Evolutionary conservation across 2,797 vertebrate species (phyloP), one percentile per base, ranked within the genome.

Genomic region (Gorsachius magnificus): DNA sequence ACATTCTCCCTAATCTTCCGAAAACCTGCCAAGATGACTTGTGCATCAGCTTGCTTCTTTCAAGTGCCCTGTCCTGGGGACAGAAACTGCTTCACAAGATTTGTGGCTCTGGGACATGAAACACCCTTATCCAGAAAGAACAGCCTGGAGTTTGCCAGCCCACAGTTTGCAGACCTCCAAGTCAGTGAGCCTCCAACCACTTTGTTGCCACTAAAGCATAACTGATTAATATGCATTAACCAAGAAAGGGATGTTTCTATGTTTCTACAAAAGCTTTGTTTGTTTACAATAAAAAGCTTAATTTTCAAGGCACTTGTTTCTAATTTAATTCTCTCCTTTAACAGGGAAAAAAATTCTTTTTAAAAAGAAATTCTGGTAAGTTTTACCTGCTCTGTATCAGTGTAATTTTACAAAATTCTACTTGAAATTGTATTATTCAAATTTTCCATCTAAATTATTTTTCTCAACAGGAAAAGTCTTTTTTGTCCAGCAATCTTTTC

Each of bases 201-300:
- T 82, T 68, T 0, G 0, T 69, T 48, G 65, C n/a, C 0, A 0
- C 56, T 70, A 76, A 76, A 64, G 50, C 43, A 51, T 46, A 82
- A 87, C n/a, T 46, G 31, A 58, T 72, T 82, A 50, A 65, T 8
- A 20, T 35, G 18, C n/a, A 26, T 19, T 70, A 76, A 92, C n/a
- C 15, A 69, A 75, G 45, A 79, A 46, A 71, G 24, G 53, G 16
- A 10, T 36, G 1, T 28, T 63, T 65, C 16, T 61, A 13, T 19
- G 19, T 33, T 88, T 78, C 66, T 81, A 50, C 25, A 53, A 46
- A 57, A 75, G 13, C 13, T 93, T 61, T 70, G 8, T 41, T 89
- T 46, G 33, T 60, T 71, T 68, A 45, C 19, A 45, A 10, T 48
- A 69, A 60, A 71, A 82, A 57, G 10, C 13, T 79, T 46, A 4